Evolutionary conservation across 2,888 invertebrate species (phyloP).

Genomic region (Pollenia angustigena): DNA sequence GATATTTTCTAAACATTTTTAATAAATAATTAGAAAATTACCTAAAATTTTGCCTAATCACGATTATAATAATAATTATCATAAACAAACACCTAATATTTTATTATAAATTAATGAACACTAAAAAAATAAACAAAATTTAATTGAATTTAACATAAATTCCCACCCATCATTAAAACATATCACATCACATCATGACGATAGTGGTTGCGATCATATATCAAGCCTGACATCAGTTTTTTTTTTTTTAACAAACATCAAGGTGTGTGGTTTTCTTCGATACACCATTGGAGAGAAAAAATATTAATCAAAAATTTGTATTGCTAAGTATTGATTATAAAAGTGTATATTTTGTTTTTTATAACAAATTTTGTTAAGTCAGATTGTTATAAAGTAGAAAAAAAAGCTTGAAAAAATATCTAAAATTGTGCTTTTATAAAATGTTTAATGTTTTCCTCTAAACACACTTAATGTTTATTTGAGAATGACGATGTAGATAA

Average conservation of each 20-base stretch:
- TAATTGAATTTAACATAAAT: conserved; percentile 20
- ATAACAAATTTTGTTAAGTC: conserved; percentile 47
- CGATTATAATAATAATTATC: not conserved
- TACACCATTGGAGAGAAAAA: not conserved
- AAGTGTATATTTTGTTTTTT: not conserved
- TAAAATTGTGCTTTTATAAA: conserved; percentile 2
- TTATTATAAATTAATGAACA: conserved; percentile 6
- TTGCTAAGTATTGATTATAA: conserved; percentile 30
- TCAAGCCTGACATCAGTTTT: conserved; percentile 26
- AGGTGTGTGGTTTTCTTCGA: conserved; percentile 66
- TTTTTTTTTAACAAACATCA: conserved; percentile 27
- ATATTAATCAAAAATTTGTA: conserved; percentile 15
- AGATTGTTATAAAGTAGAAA: conserved; percentile 24
- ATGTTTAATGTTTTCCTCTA: conserved; percentile 21
- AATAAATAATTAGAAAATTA: conserved; percentile 11
- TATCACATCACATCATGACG: conserved; percentile 2
- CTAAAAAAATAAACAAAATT: not conserved
- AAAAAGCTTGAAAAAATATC: not conserved
- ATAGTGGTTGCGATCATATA: conserved; percentile 19
- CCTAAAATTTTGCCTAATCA: conserved; percentile 18
- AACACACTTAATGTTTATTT: not conserved
- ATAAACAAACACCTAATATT: conserved; percentile 14
- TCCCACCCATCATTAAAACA: conserved; percentile 19
- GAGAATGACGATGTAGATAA: not conserved
- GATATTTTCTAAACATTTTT: no score